Evolutionary conservation across 2,888 invertebrate genomes (phyloP).

Genomic region (Cryptocephalus moraei): DNA sequence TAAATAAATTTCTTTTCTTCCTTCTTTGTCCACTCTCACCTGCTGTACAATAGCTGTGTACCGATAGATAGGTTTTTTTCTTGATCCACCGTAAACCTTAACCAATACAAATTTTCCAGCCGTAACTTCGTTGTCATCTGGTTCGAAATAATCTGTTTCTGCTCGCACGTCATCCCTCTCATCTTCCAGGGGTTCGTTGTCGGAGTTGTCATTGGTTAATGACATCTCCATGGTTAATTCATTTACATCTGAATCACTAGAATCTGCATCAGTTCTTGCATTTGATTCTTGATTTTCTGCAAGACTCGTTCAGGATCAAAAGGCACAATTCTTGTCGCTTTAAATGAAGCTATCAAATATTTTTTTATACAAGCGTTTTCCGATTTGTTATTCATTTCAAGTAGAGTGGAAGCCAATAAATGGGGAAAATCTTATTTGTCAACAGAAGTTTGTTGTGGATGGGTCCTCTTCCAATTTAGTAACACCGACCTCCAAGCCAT

Average conservation of each 20-base stretch:
- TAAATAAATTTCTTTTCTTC: too few relatives aligned
- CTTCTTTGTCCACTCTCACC: too few relatives aligned
- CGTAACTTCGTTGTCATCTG: constrained; percentile 1
- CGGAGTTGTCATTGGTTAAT: constrained; percentile 1
- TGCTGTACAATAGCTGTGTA: too few relatives aligned
- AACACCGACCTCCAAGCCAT: constrained; percentile 14
- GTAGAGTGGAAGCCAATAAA: constrained; percentile 5
- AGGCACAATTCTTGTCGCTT: constrained; percentile 8
- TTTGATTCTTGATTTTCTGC: too few relatives aligned
- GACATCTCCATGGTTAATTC: too few relatives aligned
- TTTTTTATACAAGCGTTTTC: constrained; percentile 4
- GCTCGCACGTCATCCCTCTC: not conserved
- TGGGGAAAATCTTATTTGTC: constrained; percentile 13
- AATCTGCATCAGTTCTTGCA: too few relatives aligned
- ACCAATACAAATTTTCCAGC: constrained; percentile 6
- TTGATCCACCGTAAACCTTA: too few relatives aligned
- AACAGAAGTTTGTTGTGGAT: too few relatives aligned
- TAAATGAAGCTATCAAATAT: constrained; percentile 6
- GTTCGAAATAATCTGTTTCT: constrained; percentile 8
- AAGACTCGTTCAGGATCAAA: too few relatives aligned
- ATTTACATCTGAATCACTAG: not conserved
- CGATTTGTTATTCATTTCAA: constrained; percentile 6
- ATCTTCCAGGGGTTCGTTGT: not conserved
- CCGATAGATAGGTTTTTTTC: too few relatives aligned
- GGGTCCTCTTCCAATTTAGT: constrained; percentile 8